Percentiles rank a stretch among this genome's conserved stretches.
Conservation (phyloP, 1,140 invertebrate genomes). For the Pseudomyrmex flavicornis region DNA sequence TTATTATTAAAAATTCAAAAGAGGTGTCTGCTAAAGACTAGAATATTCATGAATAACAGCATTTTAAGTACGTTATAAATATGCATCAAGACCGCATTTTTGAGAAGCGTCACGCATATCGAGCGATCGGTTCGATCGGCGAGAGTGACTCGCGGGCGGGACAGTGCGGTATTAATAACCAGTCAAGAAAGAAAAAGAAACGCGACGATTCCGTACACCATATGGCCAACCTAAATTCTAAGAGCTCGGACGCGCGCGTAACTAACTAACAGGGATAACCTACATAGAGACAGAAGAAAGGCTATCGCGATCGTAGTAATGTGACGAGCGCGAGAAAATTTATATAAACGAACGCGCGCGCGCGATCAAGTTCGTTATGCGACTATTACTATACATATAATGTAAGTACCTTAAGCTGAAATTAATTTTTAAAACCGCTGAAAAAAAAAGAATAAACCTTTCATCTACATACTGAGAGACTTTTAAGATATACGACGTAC, state of each 20-base stretch:
- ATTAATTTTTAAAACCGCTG: not conserved
- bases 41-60: not conserved
- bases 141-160: not conserved
- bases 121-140: conserved; percentile 52
- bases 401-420: too few species aligned
- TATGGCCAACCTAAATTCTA: conserved; percentile 79
- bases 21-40: not conserved
- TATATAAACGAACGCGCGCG: not conserved
- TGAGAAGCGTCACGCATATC: conserved; percentile 11
- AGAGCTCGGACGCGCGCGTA: conserved; percentile 51
- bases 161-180: conserved; percentile 70
- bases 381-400: not conserved
- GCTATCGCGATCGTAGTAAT: not conserved
- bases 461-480: not conserved
- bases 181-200: conserved; percentile 72
- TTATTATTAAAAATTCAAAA: too few species aligned
- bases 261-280: conserved; percentile 65
- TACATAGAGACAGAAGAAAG: conserved; percentile 59
- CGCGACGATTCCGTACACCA: conserved; percentile 71
- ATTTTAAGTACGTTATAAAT: not conserved
- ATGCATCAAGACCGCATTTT: conserved; percentile 10
- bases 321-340: not conserved
- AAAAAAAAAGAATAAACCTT: not conserved
- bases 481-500: not conserved
- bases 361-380: conserved; percentile 39